Evolutionary conservation across 2,888 invertebrate genomes (phyloP), one percentile per base, ranked within the genome.

Genomic region (Laspeyria flexula): DNA sequence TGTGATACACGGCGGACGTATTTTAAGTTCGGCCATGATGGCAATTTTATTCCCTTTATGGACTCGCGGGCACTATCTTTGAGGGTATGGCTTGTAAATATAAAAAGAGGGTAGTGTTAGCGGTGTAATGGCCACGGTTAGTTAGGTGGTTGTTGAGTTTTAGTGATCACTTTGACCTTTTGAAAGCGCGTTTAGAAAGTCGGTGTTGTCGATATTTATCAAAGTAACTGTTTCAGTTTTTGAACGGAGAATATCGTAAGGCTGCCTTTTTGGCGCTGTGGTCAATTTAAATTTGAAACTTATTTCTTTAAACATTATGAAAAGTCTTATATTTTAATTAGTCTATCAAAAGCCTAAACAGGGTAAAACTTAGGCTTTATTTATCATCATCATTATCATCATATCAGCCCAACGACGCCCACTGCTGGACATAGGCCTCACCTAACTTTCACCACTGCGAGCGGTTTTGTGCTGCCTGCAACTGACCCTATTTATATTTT

Each of bases 71-170:
- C 40, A 43, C 39, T 42, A 53, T 43, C 38, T 56, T 43, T 43
- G 37, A 42, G 38, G 12, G 38, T 31, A 40, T 34, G 15, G 27
- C 49, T 44, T 46, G 47, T 50, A 46, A 60, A 62, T 62, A 56
- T 55, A 66, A 64, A 57, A 63, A 43, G 53, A 55, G 58, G 68
- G 67, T 60, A 65, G 63, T 68, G 65, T 69, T 66, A 56, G 51
- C 51, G 54, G 52, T 71, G 65, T 71, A 71, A 66, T 65, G 58
- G 55, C 56, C 44, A 60, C 55, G 64, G 65, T 66, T 66, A 65
- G 74, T 60, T 62, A 71, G 61, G 61, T 63, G 71, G 59, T 65
- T 67, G 60, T 77, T 71, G 53, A 71, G 68, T 75, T 78, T 75
- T 65, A 71, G 64, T 48, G 57, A 44, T 48, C 55, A 58, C 54